Conservation (phyloP, 2,797 vertebrate genomes). For the Trematomus bernacchii region DNA sequence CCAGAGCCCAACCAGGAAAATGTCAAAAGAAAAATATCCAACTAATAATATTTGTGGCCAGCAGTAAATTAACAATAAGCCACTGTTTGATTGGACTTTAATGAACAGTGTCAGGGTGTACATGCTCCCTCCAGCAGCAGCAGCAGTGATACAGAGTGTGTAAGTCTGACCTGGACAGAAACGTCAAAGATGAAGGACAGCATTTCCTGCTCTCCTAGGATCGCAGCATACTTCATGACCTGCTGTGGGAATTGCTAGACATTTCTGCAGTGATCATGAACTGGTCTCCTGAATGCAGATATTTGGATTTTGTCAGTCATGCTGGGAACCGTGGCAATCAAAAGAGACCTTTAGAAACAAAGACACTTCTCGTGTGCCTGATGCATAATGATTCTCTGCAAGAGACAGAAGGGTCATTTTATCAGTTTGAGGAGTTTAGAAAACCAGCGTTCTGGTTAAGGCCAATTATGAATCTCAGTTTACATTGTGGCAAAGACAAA, state of each 20-base stretch:
- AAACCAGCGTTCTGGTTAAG: neutral
- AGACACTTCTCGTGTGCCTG: slow-evolving; percentile 1
- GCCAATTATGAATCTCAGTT: neutral
- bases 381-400: slow-evolving; percentile 33
- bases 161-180: slow-evolving; percentile 59
- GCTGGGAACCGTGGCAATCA: slow-evolving; percentile 27
- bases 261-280: slow-evolving; percentile 1
- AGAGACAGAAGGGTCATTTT: neutral
- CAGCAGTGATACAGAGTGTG: slow-evolving; percentile 2
- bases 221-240: slow-evolving; percentile 44
- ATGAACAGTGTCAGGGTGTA: slow-evolving; percentile 26
- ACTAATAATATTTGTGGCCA: too few relatives aligned
- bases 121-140: slow-evolving; percentile 5
- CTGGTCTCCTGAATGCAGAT: slow-evolving; percentile 21
- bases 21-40: neutral
- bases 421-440: slow-evolving; percentile 2
- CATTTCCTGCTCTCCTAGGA: slow-evolving; percentile 31
- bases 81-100: neutral
- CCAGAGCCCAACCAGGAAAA: neutral
- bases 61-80: slow-evolving; percentile 6
- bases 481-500: neutral
- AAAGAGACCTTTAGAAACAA: slow-evolving; percentile 43
- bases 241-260: slow-evolving; percentile 28
- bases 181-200: slow-evolving; percentile 53
- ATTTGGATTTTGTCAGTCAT: slow-evolving; percentile 16